Evolutionary conservation across 1,140 invertebrate species (phyloP).

Genomic region (Leucophenga varia): DNA sequence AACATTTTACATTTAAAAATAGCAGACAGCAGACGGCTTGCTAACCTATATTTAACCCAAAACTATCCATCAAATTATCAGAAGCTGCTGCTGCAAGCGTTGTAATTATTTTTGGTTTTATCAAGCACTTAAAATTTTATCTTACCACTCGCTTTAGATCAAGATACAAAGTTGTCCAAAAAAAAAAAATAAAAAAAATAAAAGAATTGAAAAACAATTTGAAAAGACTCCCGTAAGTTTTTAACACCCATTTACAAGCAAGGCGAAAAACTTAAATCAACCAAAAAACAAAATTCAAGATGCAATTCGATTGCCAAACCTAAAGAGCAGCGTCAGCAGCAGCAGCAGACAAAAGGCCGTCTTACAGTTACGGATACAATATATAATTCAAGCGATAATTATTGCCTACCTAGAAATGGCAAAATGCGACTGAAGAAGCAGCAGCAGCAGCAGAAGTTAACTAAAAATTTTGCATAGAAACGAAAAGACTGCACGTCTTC

Average conservation of each 20-base stretch:
- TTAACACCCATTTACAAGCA: slow-evolving; percentile 52
- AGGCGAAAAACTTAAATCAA: too few species aligned
- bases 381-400: slow-evolving; percentile 53
- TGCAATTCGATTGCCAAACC: slow-evolving; percentile 24
- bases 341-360: too few species aligned
- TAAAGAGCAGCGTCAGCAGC: slow-evolving; percentile 26
- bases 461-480: slow-evolving; percentile 11
- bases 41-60: slow-evolving; percentile 52
- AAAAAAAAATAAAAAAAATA: slow-evolving; percentile 12
- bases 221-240: slow-evolving; percentile 44
- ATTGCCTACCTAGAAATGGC: too few species aligned
- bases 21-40: too few species aligned
- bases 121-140: too few species aligned
- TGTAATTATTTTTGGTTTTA: neutral
- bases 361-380: slow-evolving; percentile 17
- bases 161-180: too few species aligned
- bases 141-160: too few species aligned
- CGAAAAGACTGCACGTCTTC: slow-evolving; percentile 5
- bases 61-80: slow-evolving; percentile 43
- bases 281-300: slow-evolving; percentile 34
- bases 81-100: slow-evolving; percentile 23
- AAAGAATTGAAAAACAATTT: slow-evolving; percentile 49
- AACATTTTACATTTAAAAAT: slow-evolving; percentile 27
- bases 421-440: slow-evolving; percentile 23
- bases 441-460: slow-evolving; percentile 12